Conservation (phyloP, 1,140 invertebrate species). For the Lucilia sericata region DNA sequence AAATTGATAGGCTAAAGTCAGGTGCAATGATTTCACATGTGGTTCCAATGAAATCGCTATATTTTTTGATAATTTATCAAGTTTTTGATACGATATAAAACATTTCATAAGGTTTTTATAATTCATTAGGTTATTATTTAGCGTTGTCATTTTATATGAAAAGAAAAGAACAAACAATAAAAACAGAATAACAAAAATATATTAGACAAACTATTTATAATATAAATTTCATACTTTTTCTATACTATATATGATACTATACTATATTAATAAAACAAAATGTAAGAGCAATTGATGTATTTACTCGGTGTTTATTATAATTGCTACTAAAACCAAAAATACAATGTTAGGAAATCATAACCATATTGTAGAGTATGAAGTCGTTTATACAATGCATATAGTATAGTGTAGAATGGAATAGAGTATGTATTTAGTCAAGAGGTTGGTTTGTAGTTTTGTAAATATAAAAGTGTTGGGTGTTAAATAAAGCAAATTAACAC, state of each 20-base stretch:
- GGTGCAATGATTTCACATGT: constrained; percentile 85
- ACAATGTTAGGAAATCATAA: not conserved
- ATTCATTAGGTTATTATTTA: not conserved
- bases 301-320: not conserved
- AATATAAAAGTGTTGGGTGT: not conserved
- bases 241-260: too few relatives aligned
- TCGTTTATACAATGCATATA: too few relatives aligned
- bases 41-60: constrained; percentile 79
- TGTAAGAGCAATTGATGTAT: not conserved
- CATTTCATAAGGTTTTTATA: too few relatives aligned
- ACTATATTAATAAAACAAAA: too few relatives aligned
- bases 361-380: not conserved
- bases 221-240: not conserved
- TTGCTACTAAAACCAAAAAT: constrained; percentile 5
- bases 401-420: not conserved
- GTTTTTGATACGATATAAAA: too few relatives aligned
- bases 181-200: constrained; percentile 13
- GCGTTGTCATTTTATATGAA: not conserved
- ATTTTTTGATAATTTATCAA: not conserved
- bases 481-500: not conserved
- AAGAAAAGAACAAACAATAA: constrained; percentile 16
- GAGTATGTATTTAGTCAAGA: not conserved
- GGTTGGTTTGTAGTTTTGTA: not conserved
- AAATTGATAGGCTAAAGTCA: constrained; percentile 91
- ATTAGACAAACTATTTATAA: constrained; percentile 2